phyloP scores from a whole-genome alignment of 2,113 vertebrate species.

The Larimichthys polyactis region DNA sequence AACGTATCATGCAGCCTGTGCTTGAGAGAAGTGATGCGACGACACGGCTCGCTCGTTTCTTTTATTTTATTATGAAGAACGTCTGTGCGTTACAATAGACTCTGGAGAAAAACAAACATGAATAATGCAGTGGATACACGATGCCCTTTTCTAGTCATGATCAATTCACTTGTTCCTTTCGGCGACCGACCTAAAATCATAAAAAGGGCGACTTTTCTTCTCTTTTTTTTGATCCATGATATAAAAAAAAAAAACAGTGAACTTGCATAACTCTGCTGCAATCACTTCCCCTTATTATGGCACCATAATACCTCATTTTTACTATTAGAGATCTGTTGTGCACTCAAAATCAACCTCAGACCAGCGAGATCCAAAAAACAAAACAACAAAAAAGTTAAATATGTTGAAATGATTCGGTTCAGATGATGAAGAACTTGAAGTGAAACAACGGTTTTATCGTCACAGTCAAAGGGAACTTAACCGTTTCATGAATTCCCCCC shows the following conservation, averaged over 20 bases:
- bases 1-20: not conserved
- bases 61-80: constrained; percentile 79
- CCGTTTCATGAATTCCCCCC: constrained; percentile 30
- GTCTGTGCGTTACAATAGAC: constrained; percentile 70
- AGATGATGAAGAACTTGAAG: constrained; percentile 40
- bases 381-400: constrained; percentile 49
- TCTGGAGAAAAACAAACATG: constrained; percentile 65
- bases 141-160: constrained; percentile 51
- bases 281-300: constrained; percentile 44
- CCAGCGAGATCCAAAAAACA: constrained; percentile 36
- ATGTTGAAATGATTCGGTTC: constrained; percentile 55
- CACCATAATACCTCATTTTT: constrained; percentile 41
- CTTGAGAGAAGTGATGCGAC: not conserved
- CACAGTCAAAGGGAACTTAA: constrained; percentile 59
- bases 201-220: constrained; percentile 9
- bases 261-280: constrained; percentile 53
- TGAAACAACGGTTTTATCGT: constrained; percentile 52
- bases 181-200: constrained; percentile 45
- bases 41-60: constrained; percentile 16
- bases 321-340: constrained; percentile 3
- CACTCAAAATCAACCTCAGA: constrained; percentile 53
- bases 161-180: constrained; percentile 45
- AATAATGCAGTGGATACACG: constrained; percentile 51
- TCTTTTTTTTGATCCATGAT: constrained; percentile 27
- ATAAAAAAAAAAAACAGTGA: constrained; percentile 49